These are phyloP conservation scores for Acanthosepion esculentum DNA, from an alignment of 2,888 invertebrate genomes.

Conservation along the genomic window DNA sequence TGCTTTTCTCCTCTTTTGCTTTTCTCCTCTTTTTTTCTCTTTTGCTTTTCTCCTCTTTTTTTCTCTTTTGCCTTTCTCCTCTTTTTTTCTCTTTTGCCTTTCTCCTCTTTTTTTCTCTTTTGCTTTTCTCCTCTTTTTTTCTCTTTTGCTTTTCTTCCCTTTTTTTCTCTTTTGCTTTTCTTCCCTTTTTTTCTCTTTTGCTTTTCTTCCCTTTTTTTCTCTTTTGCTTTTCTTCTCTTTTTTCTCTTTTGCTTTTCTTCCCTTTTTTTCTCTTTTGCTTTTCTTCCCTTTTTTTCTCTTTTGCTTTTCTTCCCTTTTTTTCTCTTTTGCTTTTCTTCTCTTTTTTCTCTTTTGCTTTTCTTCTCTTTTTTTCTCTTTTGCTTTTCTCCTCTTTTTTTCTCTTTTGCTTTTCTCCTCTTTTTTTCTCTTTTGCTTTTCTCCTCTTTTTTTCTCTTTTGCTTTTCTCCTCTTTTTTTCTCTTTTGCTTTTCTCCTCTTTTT, in stretches of 20 bases:
- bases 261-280: not conserved
- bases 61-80: too few species aligned
- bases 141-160: not conserved
- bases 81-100: too few species aligned
- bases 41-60: not conserved
- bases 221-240: accelerated
- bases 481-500: too few species aligned
- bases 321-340: too few species aligned
- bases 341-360: too few species aligned
- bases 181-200: not conserved
- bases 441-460: too few species aligned
- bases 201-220: not conserved
- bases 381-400: accelerated
- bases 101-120: not conserved
- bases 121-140: not conserved
- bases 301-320: too few species aligned
- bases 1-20: too few species aligned
- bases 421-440: not conserved
- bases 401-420: not conserved
- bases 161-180: not conserved
- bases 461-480: too few species aligned
- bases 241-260: too few species aligned
- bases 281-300: too few species aligned
- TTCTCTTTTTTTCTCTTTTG: too few species aligned
- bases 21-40: not conserved